These are phyloP conservation scores for Grus americana DNA, from an alignment of 2,113 vertebrate species.

Conservation along the genomic window DNA sequence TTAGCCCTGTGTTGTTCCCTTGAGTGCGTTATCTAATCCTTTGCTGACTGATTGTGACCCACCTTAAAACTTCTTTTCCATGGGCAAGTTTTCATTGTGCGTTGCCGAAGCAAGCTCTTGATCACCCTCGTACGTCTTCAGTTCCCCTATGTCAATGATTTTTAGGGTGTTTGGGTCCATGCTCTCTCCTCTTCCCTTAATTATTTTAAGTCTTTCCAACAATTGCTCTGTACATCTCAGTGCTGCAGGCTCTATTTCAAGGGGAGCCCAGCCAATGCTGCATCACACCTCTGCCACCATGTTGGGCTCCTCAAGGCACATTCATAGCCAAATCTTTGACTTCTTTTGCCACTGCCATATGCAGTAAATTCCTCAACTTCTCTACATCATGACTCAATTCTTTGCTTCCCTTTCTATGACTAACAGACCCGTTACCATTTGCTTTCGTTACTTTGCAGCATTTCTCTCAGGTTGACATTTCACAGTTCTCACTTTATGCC, in stretches of 20 bases:
- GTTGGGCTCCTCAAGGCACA: not conserved
- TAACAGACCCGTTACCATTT: not conserved
- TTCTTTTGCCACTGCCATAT: not conserved
- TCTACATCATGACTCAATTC: not conserved
- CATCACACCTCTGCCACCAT: not conserved
- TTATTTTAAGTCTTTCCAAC: not conserved
- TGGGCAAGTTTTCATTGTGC: not conserved
- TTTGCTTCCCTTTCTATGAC: not conserved
- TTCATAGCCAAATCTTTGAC: not conserved
- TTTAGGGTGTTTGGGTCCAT: not conserved
- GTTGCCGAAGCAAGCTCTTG: not conserved
- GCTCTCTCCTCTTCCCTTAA: not conserved
- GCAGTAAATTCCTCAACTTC: not conserved
- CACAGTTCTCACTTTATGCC: not conserved
- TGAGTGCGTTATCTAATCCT: constrained; percentile 9
- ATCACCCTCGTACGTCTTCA: not conserved
- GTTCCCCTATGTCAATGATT: not conserved
- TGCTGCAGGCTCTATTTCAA: not conserved
- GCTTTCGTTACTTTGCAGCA: not conserved
- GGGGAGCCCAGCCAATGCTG: not conserved
- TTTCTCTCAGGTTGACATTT: not conserved
- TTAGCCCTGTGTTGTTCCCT: not conserved
- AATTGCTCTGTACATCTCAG: not conserved
- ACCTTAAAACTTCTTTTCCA: constrained; percentile 30
- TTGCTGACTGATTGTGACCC: constrained; percentile 47